A percentile compares a stretch with the other conserved stretches of the same genome.
Conservation (phyloP, 2,888 invertebrate genomes). For the Odontocolon sp. region DNA sequence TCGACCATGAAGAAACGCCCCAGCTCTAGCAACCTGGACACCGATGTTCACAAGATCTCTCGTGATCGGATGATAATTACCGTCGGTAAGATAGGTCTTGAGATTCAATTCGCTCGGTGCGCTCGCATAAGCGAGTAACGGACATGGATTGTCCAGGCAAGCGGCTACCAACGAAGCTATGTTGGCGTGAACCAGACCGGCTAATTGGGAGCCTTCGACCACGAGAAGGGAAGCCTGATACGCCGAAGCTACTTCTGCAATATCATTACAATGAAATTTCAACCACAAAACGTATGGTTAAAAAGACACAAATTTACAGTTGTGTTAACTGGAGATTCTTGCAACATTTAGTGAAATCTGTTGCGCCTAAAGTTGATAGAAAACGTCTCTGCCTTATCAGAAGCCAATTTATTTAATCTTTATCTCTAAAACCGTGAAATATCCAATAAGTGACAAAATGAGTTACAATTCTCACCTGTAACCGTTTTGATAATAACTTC, state of each 20-base stretch:
- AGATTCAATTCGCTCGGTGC: conserved; percentile 77
- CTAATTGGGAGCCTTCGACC: conserved; percentile 88
- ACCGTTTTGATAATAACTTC: conserved; percentile 94
- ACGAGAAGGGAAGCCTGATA: conserved; percentile 88
- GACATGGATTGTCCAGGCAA: conserved; percentile 84
- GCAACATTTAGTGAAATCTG: conserved; percentile 6
- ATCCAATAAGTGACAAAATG: neutral
- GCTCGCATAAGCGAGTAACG: conserved; percentile 88
- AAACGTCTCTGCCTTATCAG: conserved; percentile 47
- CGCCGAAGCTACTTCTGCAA: conserved; percentile 86
- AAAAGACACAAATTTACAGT: neutral
- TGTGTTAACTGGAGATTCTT: neutral
- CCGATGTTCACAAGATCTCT: conserved; percentile 93
- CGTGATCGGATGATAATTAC: conserved; percentile 82
- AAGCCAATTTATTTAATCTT: too few species aligned
- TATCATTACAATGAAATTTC: neutral
- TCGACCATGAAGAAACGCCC: conserved; percentile 94
- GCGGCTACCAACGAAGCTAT: conserved; percentile 88
- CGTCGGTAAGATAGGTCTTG: conserved; percentile 79
- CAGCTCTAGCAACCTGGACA: conserved; percentile 92
- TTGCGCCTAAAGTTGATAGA: conserved; percentile 35
- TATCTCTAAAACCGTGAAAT: neutral
- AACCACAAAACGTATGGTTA: neutral
- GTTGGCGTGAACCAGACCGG: conserved; percentile 87
- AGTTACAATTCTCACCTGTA: conserved; percentile 84